A percentile compares a stretch with the other conserved stretches of the same genome.
phyloP scores from a whole-genome alignment of 1,140 invertebrate species.

The Aphelenchoides avenae region DNA sequence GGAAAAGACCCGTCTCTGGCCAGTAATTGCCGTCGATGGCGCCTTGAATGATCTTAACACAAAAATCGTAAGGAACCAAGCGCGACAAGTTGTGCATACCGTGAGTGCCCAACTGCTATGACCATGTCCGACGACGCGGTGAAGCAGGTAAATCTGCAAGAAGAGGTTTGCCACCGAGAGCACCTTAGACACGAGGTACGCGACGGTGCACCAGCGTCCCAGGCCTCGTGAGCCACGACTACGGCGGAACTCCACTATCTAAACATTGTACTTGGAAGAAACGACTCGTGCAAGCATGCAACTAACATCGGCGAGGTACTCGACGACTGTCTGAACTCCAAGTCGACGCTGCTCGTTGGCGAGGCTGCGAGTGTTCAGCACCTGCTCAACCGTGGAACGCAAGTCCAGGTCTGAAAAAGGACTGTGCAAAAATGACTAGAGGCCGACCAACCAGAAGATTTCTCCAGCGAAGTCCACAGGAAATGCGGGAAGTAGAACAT shows the following conservation, averaged over 20 bases:
- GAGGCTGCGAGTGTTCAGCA: background rate
- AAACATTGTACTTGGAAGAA: no score
- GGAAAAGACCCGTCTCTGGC: constrained; percentile 3
- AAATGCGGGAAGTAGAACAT: constrained; percentile 14
- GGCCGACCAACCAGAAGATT: background rate
- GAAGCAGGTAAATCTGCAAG: constrained; percentile 4
- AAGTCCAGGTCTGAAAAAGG: constrained; percentile 6
- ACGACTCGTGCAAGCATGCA: no score
- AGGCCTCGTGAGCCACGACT: background rate
- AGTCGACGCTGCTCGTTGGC: background rate
- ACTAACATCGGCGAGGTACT: background rate
- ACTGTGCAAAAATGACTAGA: background rate
- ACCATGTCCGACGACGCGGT: constrained; percentile 10
- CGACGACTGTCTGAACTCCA: constrained; percentile 2
- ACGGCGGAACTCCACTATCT: no score
- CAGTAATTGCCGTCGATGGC: background rate
- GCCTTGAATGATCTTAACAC: background rate
- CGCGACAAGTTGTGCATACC: background rate
- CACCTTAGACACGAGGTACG: background rate
- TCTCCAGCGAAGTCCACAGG: constrained; percentile 1
- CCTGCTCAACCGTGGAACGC: background rate
- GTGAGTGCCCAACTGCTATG: background rate
- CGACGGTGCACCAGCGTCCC: background rate
- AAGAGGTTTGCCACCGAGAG: constrained; percentile 3
- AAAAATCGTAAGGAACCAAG: no score